Conservation (phyloP, 30 jellyfish, hydroid and myxozoan genomes). For the Chrysaora quinquecirrha region DNA sequence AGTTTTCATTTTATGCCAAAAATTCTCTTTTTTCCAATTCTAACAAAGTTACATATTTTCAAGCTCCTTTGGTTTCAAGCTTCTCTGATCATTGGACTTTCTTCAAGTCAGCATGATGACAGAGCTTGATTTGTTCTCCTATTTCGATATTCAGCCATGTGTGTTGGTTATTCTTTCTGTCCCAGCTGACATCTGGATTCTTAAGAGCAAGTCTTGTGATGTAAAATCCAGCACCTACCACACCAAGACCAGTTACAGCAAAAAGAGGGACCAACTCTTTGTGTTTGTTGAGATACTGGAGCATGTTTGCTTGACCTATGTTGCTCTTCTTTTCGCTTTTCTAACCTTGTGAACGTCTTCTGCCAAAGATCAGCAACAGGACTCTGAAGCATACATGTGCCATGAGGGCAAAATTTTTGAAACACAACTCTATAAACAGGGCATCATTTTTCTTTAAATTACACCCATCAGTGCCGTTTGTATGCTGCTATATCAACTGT, state of each 20-base stretch:
- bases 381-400: too few species aligned
- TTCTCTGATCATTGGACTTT: constrained; percentile 56
- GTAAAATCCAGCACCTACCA: constrained; percentile 75
- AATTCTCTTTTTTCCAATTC: too few species aligned
- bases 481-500: too few species aligned
- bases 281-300: constrained; percentile 44
- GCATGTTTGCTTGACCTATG: constrained; percentile 14
- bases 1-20: not conserved
- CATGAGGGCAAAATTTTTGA: too few species aligned
- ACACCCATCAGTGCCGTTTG: too few species aligned
- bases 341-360: too few species aligned
- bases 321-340: too few species aligned
- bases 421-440: too few species aligned
- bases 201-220: constrained; percentile 67
- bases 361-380: too few species aligned
- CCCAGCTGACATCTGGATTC: constrained; percentile 87
- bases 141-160: constrained; percentile 63
- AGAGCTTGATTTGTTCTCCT: constrained; percentile 55
- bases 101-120: constrained; percentile 44
- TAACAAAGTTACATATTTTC: constrained; percentile 12
- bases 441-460: too few species aligned
- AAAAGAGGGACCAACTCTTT: constrained; percentile 81
- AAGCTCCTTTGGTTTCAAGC: constrained; percentile 45
- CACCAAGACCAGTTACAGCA: constrained; percentile 70
- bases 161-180: constrained; percentile 73